These are phyloP conservation scores for Psilopogon haemacephalus DNA, from an alignment of 2,113 vertebrate genomes.

Conservation along the genomic window DNA sequence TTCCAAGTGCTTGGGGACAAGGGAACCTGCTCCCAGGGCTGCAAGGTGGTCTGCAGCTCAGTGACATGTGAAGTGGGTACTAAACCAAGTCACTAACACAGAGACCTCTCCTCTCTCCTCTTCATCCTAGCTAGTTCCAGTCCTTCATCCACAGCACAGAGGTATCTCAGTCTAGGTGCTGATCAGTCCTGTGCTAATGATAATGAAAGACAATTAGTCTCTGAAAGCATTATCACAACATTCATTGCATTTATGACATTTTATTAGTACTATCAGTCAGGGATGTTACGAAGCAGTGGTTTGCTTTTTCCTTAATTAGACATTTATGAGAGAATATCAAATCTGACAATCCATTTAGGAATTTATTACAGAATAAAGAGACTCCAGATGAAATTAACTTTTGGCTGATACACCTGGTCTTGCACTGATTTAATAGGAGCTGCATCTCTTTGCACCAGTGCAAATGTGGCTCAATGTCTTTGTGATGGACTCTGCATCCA, in stretches of 20 bases:
- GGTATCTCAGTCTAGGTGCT: neutral
- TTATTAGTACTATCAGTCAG: slow-evolving; percentile 33
- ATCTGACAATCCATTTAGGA: slow-evolving; percentile 8
- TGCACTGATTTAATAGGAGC: neutral
- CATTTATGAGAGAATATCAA: slow-evolving; percentile 19
- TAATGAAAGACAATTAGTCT: slow-evolving; percentile 52
- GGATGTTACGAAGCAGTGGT: slow-evolving; percentile 16
- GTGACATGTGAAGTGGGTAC: neutral
- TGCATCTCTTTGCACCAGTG: neutral
- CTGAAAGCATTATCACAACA: slow-evolving; percentile 20
- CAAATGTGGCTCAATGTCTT: neutral
- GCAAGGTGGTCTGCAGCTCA: neutral
- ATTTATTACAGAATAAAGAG: slow-evolving; percentile 58
- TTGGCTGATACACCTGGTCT: neutral
- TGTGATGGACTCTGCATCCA: neutral
- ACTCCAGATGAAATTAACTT: neutral
- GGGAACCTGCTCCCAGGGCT: fast-evolving
- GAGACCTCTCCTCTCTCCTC: neutral
- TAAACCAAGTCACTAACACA: neutral
- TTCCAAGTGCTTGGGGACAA: neutral
- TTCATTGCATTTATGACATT: neutral
- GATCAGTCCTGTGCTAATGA: slow-evolving; percentile 30
- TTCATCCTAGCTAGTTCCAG: neutral
- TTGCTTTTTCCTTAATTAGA: slow-evolving; percentile 37
- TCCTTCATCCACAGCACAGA: neutral